Conservation (phyloP, 2,113 vertebrate genomes). For the Sebastes fasciatus region DNA sequence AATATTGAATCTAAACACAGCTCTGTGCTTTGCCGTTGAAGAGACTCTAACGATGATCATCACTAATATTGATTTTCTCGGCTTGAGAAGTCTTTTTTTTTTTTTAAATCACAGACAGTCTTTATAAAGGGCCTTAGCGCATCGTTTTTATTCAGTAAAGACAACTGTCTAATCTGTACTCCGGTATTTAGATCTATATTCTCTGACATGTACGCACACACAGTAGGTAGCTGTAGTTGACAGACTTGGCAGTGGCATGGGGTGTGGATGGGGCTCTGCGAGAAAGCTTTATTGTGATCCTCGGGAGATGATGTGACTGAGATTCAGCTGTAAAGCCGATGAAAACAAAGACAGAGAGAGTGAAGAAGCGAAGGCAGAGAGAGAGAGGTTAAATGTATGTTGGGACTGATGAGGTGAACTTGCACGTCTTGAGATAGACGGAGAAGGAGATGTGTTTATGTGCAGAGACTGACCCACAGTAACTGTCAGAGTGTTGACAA, state of each 20-base stretch:
- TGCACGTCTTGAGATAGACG: constrained; percentile 1
- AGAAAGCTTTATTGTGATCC: constrained; percentile 53
- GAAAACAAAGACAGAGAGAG: constrained; percentile 38
- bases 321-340: constrained; percentile 36
- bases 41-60: constrained; percentile 43
- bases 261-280: constrained; percentile 15
- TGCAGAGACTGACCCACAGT: constrained; percentile 18
- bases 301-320: constrained; percentile 51
- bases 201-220: constrained; percentile 21
- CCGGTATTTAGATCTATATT: constrained; percentile 26
- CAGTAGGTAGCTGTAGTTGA: constrained; percentile 39
- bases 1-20: constrained; percentile 59
- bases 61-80: constrained; percentile 55
- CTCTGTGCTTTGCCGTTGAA: constrained; percentile 11
- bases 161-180: constrained; percentile 38
- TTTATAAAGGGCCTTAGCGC: constrained; percentile 4
- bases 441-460: neutral
- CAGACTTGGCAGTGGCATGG: constrained; percentile 26
- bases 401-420: constrained; percentile 39
- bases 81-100: constrained; percentile 28
- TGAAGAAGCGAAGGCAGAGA: neutral
- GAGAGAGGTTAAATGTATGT: constrained; percentile 33
- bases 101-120: constrained; percentile 4
- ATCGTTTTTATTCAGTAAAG: constrained; percentile 25
- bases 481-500: constrained; percentile 28